These are phyloP conservation scores for Drosophila kikkawai DNA, from an alignment of 1,140 invertebrate species.

Conservation along the genomic window DNA sequence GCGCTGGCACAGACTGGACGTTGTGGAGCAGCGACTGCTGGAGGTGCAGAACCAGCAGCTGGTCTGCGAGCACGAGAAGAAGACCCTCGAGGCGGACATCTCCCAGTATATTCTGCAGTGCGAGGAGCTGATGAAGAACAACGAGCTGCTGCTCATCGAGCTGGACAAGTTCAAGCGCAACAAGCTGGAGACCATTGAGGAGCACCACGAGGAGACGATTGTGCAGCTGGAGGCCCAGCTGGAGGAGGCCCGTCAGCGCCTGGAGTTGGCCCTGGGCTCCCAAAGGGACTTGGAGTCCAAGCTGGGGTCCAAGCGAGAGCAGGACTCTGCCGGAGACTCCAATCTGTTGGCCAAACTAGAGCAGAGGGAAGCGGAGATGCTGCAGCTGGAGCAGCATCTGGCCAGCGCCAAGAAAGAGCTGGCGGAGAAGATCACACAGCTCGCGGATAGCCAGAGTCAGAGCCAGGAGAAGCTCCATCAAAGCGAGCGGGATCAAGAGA, in stretches of 20 bases:
- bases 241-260: slow-evolving; percentile 85
- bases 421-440: background rate
- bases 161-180: slow-evolving; percentile 87
- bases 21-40: slow-evolving; percentile 78
- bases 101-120: slow-evolving; percentile 88
- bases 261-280: slow-evolving; percentile 83
- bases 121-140: slow-evolving; percentile 88
- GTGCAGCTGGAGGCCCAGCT: slow-evolving; percentile 87
- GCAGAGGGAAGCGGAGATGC: slow-evolving; percentile 4
- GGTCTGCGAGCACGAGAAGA: slow-evolving; percentile 85
- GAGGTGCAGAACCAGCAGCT: slow-evolving; percentile 72
- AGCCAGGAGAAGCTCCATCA: background rate
- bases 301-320: slow-evolving; percentile 13
- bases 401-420: background rate
- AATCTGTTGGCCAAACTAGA: slow-evolving; percentile 2
- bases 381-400: slow-evolving; percentile 15
- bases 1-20: slow-evolving; percentile 74
- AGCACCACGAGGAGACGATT: slow-evolving; percentile 89
- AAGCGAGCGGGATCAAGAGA: slow-evolving; percentile 1
- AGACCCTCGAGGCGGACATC: slow-evolving; percentile 87
- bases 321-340: background rate
- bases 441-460: background rate
- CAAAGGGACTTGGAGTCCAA: slow-evolving; percentile 17
- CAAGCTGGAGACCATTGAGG: slow-evolving; percentile 88
- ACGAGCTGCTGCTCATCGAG: slow-evolving; percentile 88